Conservation (phyloP, 2,888 invertebrate species). For the Heteromyza rotundicornis region DNA sequence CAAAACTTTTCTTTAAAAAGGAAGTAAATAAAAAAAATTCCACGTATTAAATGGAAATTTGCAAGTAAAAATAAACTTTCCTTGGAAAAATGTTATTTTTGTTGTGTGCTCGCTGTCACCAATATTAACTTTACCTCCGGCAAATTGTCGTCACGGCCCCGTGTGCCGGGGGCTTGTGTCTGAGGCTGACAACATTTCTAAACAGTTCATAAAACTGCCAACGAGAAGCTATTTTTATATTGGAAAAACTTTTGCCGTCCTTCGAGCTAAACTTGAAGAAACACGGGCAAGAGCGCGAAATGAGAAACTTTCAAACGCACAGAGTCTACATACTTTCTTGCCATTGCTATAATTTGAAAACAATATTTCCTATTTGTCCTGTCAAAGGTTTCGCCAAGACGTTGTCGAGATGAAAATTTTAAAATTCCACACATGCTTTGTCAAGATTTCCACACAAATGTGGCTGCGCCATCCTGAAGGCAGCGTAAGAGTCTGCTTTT, state of each 20-base stretch:
- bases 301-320: no score
- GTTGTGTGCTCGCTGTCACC: neutral
- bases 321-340: neutral
- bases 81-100: no score
- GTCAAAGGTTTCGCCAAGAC: neutral
- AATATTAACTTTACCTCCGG: neutral
- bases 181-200: neutral
- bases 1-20: no score
- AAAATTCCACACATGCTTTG: neutral
- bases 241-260: neutral
- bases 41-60: no score
- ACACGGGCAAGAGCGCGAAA: neutral
- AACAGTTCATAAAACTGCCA: neutral
- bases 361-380: neutral
- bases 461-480: neutral
- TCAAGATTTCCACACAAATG: neutral
- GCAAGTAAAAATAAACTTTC: no score
- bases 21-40: no score
- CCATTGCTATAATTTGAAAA: neutral
- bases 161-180: no score
- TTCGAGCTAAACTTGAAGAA: neutral
- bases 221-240: neutral
- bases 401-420: neutral
- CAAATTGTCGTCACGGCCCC: neutral
- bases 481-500: no score